Evolutionary conservation across 2,888 invertebrate genomes (phyloP).

Genomic region (Aleiodes testaceus): DNA sequence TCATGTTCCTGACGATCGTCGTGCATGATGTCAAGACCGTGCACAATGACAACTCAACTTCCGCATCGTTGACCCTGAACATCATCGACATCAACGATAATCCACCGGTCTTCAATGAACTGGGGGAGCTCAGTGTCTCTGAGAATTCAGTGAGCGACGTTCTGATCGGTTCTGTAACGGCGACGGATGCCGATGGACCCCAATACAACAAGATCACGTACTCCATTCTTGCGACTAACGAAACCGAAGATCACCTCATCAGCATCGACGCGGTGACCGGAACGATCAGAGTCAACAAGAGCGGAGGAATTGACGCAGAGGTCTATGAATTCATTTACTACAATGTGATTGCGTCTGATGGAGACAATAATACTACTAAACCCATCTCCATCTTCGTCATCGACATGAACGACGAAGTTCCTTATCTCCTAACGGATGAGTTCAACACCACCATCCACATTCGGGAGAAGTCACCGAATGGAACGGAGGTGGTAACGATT

Average conservation of each 20-base stretch:
- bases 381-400: slow-evolving; percentile 73
- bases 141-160: slow-evolving; percentile 75
- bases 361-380: slow-evolving; percentile 61
- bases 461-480: slow-evolving; percentile 74
- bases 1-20: slow-evolving; percentile 75
- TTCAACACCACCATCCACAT: slow-evolving; percentile 71
- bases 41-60: slow-evolving; percentile 73
- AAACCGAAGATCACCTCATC: slow-evolving; percentile 74
- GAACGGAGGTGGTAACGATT: slow-evolving; percentile 72
- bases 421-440: slow-evolving; percentile 63
- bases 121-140: slow-evolving; percentile 74
- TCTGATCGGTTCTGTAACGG: slow-evolving; percentile 77
- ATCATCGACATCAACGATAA: slow-evolving; percentile 81
- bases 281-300: slow-evolving; percentile 73
- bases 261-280: slow-evolving; percentile 75
- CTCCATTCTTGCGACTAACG: slow-evolving; percentile 71
- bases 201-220: slow-evolving; percentile 77
- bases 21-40: slow-evolving; percentile 75
- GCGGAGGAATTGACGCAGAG: slow-evolving; percentile 75
- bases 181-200: slow-evolving; percentile 78
- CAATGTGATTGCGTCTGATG: slow-evolving; percentile 76
- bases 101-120: slow-evolving; percentile 75
- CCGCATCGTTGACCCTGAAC: slow-evolving; percentile 76
- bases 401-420: slow-evolving; percentile 78
- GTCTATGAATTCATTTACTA: slow-evolving; percentile 74